A percentile compares a stretch with the other conserved stretches of the same genome.
phyloP scores from a whole-genome alignment of 2,113 vertebrate genomes.

The Peromyscus californicus region DNA sequence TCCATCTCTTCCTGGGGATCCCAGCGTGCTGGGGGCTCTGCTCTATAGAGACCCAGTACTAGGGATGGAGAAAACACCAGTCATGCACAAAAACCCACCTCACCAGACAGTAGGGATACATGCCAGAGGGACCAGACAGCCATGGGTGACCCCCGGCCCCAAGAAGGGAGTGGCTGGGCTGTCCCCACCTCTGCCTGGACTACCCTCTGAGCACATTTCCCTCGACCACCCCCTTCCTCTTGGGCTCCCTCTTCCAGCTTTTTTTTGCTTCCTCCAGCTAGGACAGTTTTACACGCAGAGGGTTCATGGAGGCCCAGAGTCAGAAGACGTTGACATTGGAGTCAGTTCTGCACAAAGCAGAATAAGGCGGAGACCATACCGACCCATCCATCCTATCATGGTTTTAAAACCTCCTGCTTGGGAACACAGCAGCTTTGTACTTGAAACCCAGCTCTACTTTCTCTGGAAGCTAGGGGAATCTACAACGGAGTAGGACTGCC shows the following conservation, averaged over 20 bases:
- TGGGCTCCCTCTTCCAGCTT: not conserved
- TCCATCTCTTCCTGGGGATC: not conserved
- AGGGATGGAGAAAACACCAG: not conserved
- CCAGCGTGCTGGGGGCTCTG: not conserved
- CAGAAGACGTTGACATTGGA: not conserved
- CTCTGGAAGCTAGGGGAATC: not conserved
- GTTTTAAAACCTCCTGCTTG: not conserved
- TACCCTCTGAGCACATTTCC: not conserved
- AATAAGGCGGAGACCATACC: not conserved
- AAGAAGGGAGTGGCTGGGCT: no score
- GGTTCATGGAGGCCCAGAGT: not conserved
- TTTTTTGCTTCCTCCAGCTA: not conserved
- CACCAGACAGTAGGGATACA: not conserved
- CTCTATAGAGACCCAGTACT: not conserved
- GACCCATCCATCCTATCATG: not conserved
- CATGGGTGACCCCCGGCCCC: not conserved
- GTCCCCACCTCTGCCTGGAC: not conserved
- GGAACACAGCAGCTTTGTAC: not conserved
- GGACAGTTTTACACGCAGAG: not conserved
- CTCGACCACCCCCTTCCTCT: rapidly evolving
- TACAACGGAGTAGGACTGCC: not conserved
- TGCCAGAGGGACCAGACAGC: not conserved
- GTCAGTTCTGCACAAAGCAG: not conserved
- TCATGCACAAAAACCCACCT: rapidly evolving
- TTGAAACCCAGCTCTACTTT: not conserved